A percentile compares a stretch with the other conserved stretches of the same genome.
Conservation (phyloP, 92 coral and sea anemone species). For the Scolanthus callimorphus region DNA sequence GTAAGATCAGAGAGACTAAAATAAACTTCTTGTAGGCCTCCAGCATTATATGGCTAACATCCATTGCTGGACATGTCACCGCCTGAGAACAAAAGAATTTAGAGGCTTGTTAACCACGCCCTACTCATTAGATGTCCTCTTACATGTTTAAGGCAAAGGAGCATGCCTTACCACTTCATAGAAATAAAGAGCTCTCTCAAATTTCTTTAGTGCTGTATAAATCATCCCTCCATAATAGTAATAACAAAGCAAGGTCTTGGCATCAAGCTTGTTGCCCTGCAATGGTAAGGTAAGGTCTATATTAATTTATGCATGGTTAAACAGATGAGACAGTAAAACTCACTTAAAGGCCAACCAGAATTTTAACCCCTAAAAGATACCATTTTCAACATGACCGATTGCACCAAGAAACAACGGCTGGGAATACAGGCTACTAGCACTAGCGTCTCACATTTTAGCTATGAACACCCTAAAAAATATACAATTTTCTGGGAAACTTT, state of each 20-base stretch:
- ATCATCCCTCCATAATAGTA: slow-evolving; percentile 99
- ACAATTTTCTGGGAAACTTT: neutral
- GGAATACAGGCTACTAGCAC: no score
- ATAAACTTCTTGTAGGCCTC: slow-evolving; percentile 91
- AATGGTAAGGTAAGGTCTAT: no score
- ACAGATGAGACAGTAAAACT: neutral
- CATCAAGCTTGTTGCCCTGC: slow-evolving; percentile 87
- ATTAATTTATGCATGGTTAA: no score
- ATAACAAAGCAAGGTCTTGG: slow-evolving; percentile 74
- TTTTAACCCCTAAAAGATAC: no score
- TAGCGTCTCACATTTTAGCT: neutral
- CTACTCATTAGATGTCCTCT: no score
- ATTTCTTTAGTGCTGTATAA: slow-evolving; percentile 89
- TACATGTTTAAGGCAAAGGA: no score
- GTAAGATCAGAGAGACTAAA: slow-evolving; percentile 80
- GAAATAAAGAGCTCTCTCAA: slow-evolving; percentile 89
- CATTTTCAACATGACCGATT: no score
- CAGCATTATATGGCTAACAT: slow-evolving; percentile 94
- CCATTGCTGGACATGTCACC: slow-evolving; percentile 97
- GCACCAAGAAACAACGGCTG: no score
- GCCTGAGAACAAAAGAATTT: slow-evolving; percentile 44
- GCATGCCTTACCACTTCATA: slow-evolving; percentile 99
- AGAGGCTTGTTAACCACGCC: neutral
- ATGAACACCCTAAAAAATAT: neutral
- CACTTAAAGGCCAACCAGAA: no score